Conservation (phyloP, 2,797 vertebrate genomes). For the Bufotes viridis region DNA sequence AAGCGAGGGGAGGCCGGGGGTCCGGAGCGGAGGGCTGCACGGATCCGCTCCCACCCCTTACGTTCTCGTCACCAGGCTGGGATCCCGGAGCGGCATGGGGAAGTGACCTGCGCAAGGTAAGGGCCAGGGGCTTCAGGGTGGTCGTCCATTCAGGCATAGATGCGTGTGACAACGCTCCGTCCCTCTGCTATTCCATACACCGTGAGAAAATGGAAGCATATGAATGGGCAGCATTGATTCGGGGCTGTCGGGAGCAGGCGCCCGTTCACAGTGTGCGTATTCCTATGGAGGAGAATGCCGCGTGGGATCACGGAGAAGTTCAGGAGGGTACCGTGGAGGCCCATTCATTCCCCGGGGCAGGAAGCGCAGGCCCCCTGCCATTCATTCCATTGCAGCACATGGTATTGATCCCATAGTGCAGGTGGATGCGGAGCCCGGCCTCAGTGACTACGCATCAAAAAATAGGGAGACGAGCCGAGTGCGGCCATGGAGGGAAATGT, state of each 20-base stretch:
- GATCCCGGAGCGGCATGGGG: conserved; percentile 24
- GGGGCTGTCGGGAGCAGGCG: too few species aligned
- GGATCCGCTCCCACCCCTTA: background rate
- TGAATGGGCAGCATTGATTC: background rate
- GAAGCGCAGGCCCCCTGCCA: background rate
- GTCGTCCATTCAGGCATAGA: too few species aligned
- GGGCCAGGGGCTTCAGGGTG: background rate
- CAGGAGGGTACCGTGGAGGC: background rate
- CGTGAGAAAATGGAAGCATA: conserved; percentile 29
- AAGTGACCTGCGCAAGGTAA: conserved; percentile 44
- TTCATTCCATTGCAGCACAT: background rate
- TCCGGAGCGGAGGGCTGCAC: background rate
- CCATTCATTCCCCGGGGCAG: background rate
- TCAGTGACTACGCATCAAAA: conserved; percentile 1
- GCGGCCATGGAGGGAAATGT: too few species aligned
- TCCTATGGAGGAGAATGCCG: too few species aligned
- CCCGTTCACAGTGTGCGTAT: too few species aligned
- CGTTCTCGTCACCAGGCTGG: background rate
- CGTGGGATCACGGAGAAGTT: too few species aligned
- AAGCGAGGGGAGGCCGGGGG: background rate
- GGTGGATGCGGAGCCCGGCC: background rate
- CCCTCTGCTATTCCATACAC: background rate
- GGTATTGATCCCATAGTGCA: background rate
- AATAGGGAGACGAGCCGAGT: background rate
- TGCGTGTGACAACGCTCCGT: background rate